Percentiles rank a stretch among this genome's conserved stretches.
phyloP scores from a whole-genome alignment of 64 coral and sea anemone species.

The Cladopsammia gracilis region DNA sequence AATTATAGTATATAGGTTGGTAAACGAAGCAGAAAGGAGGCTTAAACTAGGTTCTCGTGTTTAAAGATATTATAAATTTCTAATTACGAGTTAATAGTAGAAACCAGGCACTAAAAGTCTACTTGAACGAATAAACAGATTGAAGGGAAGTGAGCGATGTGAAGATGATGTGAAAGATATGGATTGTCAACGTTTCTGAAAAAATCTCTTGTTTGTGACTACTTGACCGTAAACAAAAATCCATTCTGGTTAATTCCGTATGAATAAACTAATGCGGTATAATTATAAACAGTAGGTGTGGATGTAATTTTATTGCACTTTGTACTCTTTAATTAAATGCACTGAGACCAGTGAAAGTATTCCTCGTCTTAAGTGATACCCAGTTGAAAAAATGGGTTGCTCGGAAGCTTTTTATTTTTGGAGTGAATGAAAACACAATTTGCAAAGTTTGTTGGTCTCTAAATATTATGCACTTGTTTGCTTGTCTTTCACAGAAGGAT shows the following conservation, averaged over 20 bases:
- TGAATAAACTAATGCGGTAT: not conserved
- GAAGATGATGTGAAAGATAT: not conserved
- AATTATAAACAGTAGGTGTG: not conserved
- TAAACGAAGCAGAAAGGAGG: not conserved
- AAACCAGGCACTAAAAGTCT: not conserved
- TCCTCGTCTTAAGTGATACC: not conserved
- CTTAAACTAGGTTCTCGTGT: not conserved
- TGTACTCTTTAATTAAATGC: not conserved
- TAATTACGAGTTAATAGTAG: not conserved
- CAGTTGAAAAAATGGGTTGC: not conserved
- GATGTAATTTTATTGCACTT: not conserved
- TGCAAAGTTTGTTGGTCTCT: not conserved
- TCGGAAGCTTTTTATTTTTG: not conserved
- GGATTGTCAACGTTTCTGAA: conserved; percentile 3
- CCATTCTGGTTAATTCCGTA: not conserved
- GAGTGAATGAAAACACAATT: not conserved
- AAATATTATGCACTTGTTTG: not conserved
- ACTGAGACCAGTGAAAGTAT: not conserved
- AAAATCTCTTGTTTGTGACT: not conserved
- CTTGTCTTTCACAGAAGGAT: not conserved
- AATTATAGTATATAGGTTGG: not conserved
- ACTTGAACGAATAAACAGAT: conserved; percentile 15
- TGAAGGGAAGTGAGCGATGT: not conserved
- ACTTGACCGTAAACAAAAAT: not conserved
- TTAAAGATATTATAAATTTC: not conserved